Conservation (phyloP, 2,113 vertebrate species). For the Rhombomys opimus region DNA sequence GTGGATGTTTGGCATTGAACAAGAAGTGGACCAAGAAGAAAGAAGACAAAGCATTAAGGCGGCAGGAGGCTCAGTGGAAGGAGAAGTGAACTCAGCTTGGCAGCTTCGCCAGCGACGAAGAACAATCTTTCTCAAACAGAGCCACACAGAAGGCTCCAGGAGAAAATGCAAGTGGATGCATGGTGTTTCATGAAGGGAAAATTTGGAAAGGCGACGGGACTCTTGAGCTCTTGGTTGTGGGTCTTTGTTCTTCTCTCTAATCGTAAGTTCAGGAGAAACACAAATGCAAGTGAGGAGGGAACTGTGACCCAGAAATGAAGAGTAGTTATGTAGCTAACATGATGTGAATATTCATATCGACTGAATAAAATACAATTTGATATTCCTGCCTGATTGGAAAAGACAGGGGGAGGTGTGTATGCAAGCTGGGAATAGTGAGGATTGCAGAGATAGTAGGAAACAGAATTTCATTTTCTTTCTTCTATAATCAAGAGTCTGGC, state of each 20-base stretch:
- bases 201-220: background rate
- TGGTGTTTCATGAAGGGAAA: background rate
- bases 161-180: background rate
- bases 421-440: background rate
- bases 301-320: background rate
- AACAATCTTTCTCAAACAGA: background rate
- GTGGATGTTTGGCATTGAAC: background rate
- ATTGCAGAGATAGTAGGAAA: background rate
- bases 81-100: background rate
- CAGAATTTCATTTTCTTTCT: background rate
- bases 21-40: slow-evolving; percentile 45
- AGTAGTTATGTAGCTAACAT: background rate
- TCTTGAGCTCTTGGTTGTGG: background rate
- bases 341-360: background rate
- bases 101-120: too few species aligned
- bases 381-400: background rate
- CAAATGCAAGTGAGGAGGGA: background rate
- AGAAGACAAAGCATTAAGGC: background rate
- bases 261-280: background rate
- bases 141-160: background rate
- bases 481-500: background rate
- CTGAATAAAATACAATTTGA: background rate
- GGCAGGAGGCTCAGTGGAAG: background rate
- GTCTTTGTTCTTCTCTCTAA: background rate
- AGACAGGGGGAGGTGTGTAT: background rate